Conservation (phyloP, 2,797 vertebrate species). For the Takifugu rubripes region DNA sequence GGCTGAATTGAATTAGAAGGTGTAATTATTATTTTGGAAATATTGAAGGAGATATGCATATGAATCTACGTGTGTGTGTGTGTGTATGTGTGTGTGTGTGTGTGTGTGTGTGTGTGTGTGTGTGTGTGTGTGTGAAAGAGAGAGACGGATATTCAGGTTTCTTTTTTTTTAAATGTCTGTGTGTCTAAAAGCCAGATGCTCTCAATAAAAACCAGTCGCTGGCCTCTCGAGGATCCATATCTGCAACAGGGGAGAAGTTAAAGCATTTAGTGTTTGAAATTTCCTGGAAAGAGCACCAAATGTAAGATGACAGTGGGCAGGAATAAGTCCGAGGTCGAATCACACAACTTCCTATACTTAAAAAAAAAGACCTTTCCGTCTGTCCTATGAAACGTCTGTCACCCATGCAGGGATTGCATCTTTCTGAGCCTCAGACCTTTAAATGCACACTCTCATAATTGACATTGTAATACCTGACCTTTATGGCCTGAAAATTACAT, state of each 20-base stretch:
- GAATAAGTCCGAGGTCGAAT: constrained; percentile 22
- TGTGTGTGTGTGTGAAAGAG: neutral
- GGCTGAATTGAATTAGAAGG: constrained; percentile 31
- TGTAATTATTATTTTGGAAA: constrained; percentile 57
- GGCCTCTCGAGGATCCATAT: constrained; percentile 47
- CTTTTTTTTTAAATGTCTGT: constrained; percentile 8
- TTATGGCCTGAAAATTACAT: constrained; percentile 34
- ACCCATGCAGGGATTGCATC: constrained; percentile 41
- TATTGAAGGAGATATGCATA: neutral
- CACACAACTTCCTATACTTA: constrained; percentile 29
- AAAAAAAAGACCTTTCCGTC: no score
- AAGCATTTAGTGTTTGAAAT: constrained; percentile 18
- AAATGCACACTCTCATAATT: constrained; percentile 31
- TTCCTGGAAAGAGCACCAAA: constrained; percentile 19
- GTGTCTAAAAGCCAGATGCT: constrained; percentile 48
- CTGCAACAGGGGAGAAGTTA: constrained; percentile 53
- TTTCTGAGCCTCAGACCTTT: constrained; percentile 1
- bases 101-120: constrained; percentile 8
- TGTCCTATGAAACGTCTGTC: constrained; percentile 19
- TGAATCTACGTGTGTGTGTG: constrained; percentile 10
- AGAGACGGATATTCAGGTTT: neutral
- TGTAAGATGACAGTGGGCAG: constrained; percentile 1
- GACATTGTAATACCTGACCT: constrained; percentile 45
- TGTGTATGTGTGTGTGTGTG: constrained; percentile 8
- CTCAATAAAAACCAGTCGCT: constrained; percentile 59